phyloP scores from a whole-genome alignment of 2,113 vertebrate genomes.

The Notiomystis cincta region DNA sequence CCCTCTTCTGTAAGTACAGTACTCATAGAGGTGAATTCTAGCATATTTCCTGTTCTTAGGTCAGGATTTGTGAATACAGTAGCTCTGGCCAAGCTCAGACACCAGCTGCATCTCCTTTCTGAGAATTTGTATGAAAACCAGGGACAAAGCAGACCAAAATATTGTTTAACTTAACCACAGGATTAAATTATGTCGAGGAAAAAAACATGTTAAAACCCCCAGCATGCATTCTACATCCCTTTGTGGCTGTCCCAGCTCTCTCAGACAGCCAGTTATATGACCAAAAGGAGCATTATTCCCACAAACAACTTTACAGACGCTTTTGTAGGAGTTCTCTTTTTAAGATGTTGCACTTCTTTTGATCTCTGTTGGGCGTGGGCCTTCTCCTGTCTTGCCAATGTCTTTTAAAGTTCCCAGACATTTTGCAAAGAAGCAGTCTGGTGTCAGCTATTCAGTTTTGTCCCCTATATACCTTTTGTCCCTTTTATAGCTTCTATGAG shows the following conservation, averaged over 20 bases:
- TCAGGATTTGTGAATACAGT: background rate
- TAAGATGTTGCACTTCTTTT: slow-evolving; percentile 3
- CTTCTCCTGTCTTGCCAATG: background rate
- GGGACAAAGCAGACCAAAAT: background rate
- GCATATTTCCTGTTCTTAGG: background rate
- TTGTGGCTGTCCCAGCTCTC: background rate
- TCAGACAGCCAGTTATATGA: background rate
- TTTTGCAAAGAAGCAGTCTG: background rate
- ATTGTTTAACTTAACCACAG: background rate
- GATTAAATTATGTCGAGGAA: background rate
- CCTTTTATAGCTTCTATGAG: background rate
- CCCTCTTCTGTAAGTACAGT: background rate
- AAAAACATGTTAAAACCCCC: background rate
- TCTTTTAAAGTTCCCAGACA: background rate
- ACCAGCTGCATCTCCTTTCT: background rate
- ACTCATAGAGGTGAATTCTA: background rate
- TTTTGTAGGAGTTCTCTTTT: background rate
- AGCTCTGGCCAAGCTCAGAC: background rate
- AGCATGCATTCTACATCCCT: background rate
- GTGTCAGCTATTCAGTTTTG: background rate
- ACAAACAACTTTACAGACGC: background rate
- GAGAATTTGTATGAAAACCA: slow-evolving; percentile 1
- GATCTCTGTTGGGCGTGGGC: background rate
- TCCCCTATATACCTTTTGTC: background rate
- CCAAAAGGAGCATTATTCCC: background rate